Conservation (phyloP, 2,113 vertebrate species). For the Regulus satrapa region DNA sequence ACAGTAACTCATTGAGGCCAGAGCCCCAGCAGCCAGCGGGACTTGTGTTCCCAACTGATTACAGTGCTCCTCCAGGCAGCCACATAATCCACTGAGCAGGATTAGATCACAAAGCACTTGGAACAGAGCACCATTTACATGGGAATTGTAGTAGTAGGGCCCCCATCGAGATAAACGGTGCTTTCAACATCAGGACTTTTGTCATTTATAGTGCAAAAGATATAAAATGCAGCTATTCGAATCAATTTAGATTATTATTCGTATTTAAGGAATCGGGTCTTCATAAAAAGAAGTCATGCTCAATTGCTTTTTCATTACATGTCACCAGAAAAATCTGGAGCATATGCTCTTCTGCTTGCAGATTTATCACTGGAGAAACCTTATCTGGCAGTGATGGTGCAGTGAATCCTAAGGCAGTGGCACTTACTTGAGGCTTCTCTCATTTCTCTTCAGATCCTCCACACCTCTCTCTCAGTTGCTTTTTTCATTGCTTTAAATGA, state of each 20-base stretch:
- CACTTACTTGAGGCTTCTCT: neutral
- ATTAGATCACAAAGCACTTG: slow-evolving; percentile 5
- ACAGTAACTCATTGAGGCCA: slow-evolving; percentile 42
- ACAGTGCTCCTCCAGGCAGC: neutral
- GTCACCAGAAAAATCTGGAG: neutral
- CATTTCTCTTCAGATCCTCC: neutral
- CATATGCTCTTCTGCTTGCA: neutral
- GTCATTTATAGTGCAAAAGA: neutral
- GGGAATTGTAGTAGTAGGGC: neutral
- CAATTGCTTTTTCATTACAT: neutral
- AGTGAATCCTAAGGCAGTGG: neutral
- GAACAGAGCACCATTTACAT: neutral
- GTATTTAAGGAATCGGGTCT: neutral
- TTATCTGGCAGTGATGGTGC: neutral
- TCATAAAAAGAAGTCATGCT: neutral
- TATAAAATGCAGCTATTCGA: neutral
- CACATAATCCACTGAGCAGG: neutral
- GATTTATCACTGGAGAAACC: neutral
- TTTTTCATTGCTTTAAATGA: neutral
- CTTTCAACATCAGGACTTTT: neutral
- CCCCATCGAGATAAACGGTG: neutral
- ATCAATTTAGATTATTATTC: neutral
- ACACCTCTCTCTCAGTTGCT: neutral
- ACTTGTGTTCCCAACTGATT: neutral
- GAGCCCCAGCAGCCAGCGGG: neutral